Conservation (phyloP, 2,113 vertebrate genomes). For the Siniperca knerii region DNA sequence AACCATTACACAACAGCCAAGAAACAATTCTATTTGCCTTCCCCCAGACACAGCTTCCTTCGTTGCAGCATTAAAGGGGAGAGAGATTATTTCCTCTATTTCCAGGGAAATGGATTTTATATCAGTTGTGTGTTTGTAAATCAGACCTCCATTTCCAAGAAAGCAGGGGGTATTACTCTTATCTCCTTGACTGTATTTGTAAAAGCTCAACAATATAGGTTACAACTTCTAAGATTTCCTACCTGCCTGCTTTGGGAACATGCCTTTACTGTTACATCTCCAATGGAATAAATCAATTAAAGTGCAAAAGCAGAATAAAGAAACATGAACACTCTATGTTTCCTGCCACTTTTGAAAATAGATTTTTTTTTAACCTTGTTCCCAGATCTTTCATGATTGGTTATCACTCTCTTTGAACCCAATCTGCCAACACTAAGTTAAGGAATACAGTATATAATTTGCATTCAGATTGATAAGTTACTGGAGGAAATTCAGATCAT, state of each 20-base stretch:
- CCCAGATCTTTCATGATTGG: conserved; percentile 47
- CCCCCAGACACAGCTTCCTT: conserved; percentile 49
- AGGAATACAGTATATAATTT: conserved; percentile 36
- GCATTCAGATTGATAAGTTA: conserved; percentile 51
- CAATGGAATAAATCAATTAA: conserved; percentile 76
- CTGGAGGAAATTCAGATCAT: conserved; percentile 30
- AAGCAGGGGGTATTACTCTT: conserved; percentile 74
- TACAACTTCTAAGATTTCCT: conserved; percentile 72
- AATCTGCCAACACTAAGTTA: conserved; percentile 31
- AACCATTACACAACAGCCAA: conserved; percentile 39
- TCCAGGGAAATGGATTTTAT: conserved; percentile 80
- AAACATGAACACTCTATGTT: conserved; percentile 43
- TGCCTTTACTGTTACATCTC: conserved; percentile 65
- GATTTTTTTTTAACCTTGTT: conserved; percentile 30
- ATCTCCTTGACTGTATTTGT: conserved; percentile 79
- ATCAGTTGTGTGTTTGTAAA: conserved; percentile 80
- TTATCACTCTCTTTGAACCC: conserved; percentile 56
- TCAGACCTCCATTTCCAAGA: conserved; percentile 78
- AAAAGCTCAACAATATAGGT: conserved; percentile 74
- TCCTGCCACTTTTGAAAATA: conserved; percentile 51
- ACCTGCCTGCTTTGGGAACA: conserved; percentile 59
- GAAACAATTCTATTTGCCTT: conserved; percentile 65
- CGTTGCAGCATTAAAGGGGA: conserved; percentile 60
- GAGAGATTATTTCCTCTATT: conserved; percentile 76
- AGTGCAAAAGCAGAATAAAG: conserved; percentile 54